Evolutionary conservation across 1,140 invertebrate genomes (phyloP).

Genomic region (Tribolium castaneum): DNA sequence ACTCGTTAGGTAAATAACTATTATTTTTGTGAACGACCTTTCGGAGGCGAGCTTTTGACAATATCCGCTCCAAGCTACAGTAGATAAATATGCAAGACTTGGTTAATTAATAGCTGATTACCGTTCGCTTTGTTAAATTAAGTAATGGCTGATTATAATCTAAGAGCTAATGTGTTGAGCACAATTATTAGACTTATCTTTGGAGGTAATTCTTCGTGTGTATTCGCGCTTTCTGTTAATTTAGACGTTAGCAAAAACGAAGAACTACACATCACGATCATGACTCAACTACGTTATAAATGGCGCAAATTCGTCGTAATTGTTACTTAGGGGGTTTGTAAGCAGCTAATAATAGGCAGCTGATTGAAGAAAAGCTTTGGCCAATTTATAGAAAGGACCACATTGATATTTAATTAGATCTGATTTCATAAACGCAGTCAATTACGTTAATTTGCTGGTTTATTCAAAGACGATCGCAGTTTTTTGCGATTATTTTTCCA

Average conservation of each 20-base stretch:
- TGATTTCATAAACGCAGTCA: neutral
- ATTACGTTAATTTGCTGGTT: neutral
- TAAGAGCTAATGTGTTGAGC: neutral
- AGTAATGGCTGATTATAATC: neutral
- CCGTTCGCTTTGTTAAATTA: neutral
- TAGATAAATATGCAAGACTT: neutral
- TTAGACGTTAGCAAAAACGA: slow-evolving; percentile 36
- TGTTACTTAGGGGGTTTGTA: slow-evolving; percentile 10
- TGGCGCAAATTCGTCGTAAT: slow-evolving; percentile 33
- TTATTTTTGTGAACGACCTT: too few relatives aligned
- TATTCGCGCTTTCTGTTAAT: slow-evolving; percentile 30
- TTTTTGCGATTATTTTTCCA: too few relatives aligned
- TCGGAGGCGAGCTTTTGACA: too few relatives aligned
- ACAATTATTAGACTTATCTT: slow-evolving; percentile 15
- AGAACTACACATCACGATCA: slow-evolving; percentile 19
- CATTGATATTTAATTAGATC: neutral
- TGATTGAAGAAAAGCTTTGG: slow-evolving; percentile 20
- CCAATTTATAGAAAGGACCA: neutral
- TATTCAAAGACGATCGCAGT: neutral
- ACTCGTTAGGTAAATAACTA: too few relatives aligned
- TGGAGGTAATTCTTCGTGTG: slow-evolving; percentile 5
- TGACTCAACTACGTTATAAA: slow-evolving; percentile 33
- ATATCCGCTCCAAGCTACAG: neutral
- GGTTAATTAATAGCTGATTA: neutral
- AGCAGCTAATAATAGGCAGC: slow-evolving; percentile 7